Evolutionary conservation across 2,113 vertebrate genomes (phyloP), one percentile per base, ranked within the genome.

Genomic region (Hippocampus barbouri): DNA sequence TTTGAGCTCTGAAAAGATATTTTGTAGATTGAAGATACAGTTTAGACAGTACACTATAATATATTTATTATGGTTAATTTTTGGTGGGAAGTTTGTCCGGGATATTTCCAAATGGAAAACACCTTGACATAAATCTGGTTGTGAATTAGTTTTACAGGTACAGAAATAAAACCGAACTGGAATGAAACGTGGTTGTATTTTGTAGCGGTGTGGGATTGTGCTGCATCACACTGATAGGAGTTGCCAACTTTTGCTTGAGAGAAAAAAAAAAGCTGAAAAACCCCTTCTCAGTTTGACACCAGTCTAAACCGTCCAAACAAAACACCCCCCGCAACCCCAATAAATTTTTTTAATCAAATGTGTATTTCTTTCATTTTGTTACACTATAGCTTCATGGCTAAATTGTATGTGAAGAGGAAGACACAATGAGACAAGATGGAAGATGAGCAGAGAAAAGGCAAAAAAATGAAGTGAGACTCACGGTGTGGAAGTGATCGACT

Each of bases 401-500:
- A 5, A 8, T 23, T 4, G 69, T 63, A n/a, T 11, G 65, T 66
- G 1, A 9, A 8, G 23, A 63, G 20, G 14, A 27, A 40, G 51
- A 47, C 1, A 57, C 38, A 59, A 34, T 8, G 30, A 40, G 53
- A 59, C 2, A 7, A 45, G 14, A 23, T 38, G 43, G 40, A 30
- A 66, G 23, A 20, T 8, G 51, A 43, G 47, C 14, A 45, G 41
- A 30, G 57, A 40, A 56, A 16, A 12, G 59, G 59, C 10, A 68
- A 68, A 8, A 45, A 45, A 68, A 23, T 61, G 6, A 34, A 18
- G 68, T 23, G 15, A 38, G 16, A 70, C 96, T 94, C 83, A 98
- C 97, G 96, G 97, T 34, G 96, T 97, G 40, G 94, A 93, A 82
- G 93, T 94, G 72, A 91, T 38, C 0, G 96, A 98, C 70, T 98